Percentiles rank a stretch among this genome's conserved stretches.
phyloP scores from a whole-genome alignment of 2,888 invertebrate genomes.

The Spilosoma lubricipeda region DNA sequence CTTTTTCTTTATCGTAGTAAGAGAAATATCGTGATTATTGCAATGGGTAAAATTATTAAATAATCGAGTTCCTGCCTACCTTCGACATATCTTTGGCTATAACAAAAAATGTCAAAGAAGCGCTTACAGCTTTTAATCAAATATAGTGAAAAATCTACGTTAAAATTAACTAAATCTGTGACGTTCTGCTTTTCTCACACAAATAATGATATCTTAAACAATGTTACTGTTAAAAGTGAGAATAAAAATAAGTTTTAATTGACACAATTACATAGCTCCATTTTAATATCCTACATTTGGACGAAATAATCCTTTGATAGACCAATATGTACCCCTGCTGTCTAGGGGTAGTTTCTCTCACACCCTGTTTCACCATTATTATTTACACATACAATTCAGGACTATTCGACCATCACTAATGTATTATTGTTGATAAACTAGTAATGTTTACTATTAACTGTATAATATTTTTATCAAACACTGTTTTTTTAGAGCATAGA shows the following conservation, averaged over 20 bases:
- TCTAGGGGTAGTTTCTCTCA: constrained; percentile 10
- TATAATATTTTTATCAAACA: not conserved
- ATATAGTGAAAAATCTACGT: not conserved
- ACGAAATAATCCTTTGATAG: constrained; percentile 18
- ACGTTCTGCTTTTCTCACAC: too few species aligned
- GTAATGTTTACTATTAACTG: not conserved
- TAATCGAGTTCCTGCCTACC: not conserved
- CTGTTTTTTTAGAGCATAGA: too few species aligned
- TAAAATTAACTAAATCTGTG: not conserved
- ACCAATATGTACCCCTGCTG: constrained; percentile 15
- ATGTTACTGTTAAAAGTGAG: not conserved
- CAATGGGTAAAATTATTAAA: not conserved
- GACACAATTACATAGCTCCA: not conserved
- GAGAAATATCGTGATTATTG: not conserved
- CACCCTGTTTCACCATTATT: constrained; percentile 8
- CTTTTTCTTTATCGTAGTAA: not conserved
- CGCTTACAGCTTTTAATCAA: not conserved
- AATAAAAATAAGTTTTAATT: not conserved
- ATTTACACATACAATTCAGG: constrained; percentile 5
- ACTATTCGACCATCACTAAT: constrained; percentile 17
- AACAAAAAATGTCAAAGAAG: not conserved
- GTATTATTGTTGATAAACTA: constrained; percentile 8
- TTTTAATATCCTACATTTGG: not conserved
- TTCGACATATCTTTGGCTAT: not conserved
- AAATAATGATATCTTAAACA: not conserved